These are phyloP conservation scores for Oncorhynchus keta DNA, from an alignment of 2,113 vertebrate species.

Conservation along the genomic window DNA sequence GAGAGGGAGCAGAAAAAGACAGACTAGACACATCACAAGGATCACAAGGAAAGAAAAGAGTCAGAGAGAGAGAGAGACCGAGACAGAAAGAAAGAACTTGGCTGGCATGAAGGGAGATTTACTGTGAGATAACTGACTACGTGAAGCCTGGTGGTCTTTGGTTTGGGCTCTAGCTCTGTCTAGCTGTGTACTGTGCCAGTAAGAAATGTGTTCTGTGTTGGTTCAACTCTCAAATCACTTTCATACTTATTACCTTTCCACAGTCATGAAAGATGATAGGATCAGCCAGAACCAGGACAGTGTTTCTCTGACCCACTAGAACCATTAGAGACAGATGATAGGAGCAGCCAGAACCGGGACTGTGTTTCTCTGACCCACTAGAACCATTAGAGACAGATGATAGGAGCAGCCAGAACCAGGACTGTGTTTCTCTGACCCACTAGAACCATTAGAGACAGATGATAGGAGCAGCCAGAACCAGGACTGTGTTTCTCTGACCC, in stretches of 20 bases:
- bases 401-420: slow-evolving; percentile 25
- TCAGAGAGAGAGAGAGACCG: slow-evolving; percentile 10
- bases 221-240: slow-evolving; percentile 48
- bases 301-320: slow-evolving; percentile 46
- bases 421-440: slow-evolving; percentile 28
- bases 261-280: slow-evolving; percentile 60
- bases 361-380: slow-evolving; percentile 45
- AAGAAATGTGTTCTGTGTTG: not conserved
- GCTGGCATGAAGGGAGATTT: slow-evolving; percentile 33
- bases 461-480: no score
- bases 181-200: not conserved
- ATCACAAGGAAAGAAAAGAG: not conserved
- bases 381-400: slow-evolving; percentile 56
- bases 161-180: slow-evolving; percentile 28
- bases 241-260: slow-evolving; percentile 57
- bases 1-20: not conserved
- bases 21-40: not conserved
- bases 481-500: no score
- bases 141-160: slow-evolving; percentile 46
- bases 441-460: no score
- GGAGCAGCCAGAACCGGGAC: slow-evolving; percentile 25
- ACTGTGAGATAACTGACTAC: not conserved
- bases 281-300: slow-evolving; percentile 40
- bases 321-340: slow-evolving; percentile 53
- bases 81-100: not conserved